Conservation (phyloP, 1,140 invertebrate genomes). For the Bombus superbus region DNA sequence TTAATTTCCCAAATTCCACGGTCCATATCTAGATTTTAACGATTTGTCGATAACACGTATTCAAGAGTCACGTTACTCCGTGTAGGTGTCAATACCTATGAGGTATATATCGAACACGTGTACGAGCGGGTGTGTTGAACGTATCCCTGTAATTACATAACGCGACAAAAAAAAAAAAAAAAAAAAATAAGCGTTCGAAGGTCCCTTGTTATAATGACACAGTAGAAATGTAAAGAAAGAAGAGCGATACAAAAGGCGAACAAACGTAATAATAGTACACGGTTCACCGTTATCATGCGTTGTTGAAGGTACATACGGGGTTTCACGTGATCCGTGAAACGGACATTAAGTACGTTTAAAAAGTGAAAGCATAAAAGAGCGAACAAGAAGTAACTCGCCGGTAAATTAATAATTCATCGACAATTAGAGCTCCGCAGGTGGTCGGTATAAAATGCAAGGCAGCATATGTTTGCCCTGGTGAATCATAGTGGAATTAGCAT, state of each 20-base stretch:
- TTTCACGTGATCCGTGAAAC: background rate
- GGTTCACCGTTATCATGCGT: background rate
- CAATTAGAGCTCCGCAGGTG: constrained; percentile 78
- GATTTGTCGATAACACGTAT: background rate
- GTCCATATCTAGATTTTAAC: background rate
- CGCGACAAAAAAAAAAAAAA: background rate
- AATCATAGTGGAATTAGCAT: constrained; percentile 80
- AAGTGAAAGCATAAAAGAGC: constrained; percentile 35
- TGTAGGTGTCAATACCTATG: background rate
- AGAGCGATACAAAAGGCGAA: background rate
- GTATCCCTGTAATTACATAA: background rate
- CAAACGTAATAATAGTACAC: background rate
- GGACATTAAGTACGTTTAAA: background rate
- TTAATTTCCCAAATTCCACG: no score
- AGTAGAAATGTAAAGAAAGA: background rate
- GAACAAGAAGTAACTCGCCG: constrained; percentile 36
- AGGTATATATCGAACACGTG: background rate
- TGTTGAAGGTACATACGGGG: background rate
- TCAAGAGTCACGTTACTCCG: background rate
- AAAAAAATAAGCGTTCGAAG: background rate
- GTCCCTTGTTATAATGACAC: background rate
- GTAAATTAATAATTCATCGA: constrained; percentile 77
- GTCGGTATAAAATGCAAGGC: constrained; percentile 72
- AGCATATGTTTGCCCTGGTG: constrained; percentile 79
- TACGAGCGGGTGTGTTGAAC: background rate